Conservation (phyloP, 2,113 vertebrate species). For the Martes martes region DNA sequence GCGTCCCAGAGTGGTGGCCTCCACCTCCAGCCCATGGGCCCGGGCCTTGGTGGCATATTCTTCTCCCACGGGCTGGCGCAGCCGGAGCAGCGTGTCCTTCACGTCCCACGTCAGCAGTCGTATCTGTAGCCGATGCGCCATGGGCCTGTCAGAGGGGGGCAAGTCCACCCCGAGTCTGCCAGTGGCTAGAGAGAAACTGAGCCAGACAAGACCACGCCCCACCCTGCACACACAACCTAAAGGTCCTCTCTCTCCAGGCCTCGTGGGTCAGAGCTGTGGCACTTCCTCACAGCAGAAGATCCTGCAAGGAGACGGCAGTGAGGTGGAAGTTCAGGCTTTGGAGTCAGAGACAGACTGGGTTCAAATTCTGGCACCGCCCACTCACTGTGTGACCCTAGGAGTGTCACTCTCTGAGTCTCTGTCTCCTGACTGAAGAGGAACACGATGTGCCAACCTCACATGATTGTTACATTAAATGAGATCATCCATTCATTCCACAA, state of each 20-base stretch:
- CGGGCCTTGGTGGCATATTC: constrained; percentile 88
- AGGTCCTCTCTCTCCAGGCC: not conserved
- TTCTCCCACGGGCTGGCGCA: constrained; percentile 87
- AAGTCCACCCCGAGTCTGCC: not conserved
- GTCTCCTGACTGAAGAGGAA: not conserved
- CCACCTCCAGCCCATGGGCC: constrained; percentile 82
- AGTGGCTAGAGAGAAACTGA: not conserved
- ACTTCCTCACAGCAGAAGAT: constrained; percentile 2
- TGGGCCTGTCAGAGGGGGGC: not conserved
- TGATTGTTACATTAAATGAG: not conserved
- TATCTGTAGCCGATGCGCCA: constrained; percentile 74
- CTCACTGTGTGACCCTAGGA: not conserved
- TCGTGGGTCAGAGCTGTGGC: not conserved
- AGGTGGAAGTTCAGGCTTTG: not conserved
- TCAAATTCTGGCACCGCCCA: not conserved
- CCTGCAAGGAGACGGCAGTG: constrained; percentile 38
- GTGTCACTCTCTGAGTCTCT: not conserved
- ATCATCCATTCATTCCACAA: not conserved
- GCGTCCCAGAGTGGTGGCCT: constrained; percentile 75
- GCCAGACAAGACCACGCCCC: not conserved
- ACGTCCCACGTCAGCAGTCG: constrained; percentile 93
- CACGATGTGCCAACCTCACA: not conserved
- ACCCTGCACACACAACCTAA: not conserved
- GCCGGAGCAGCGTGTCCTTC: constrained; percentile 92
- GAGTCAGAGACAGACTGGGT: not conserved